A percentile compares a stretch with the other conserved stretches of the same genome.
These are phyloP conservation scores for Sminthopsis crassicaudata DNA, from an alignment of 2,113 vertebrate species.

Conservation along the genomic window DNA sequence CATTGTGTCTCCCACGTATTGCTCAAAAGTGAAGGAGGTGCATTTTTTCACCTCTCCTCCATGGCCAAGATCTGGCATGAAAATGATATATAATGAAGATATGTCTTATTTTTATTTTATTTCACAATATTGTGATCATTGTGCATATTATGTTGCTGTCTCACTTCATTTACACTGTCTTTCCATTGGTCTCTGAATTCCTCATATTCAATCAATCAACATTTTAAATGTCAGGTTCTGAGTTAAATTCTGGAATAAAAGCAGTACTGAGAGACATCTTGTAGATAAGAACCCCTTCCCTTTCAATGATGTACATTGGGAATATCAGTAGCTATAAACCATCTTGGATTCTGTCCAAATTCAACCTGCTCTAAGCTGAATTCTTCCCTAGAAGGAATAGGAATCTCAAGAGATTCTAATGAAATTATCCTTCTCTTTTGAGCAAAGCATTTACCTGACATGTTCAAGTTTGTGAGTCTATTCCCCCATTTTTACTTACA, in stretches of 20 bases:
- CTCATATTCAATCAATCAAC: background rate
- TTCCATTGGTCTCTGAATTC: background rate
- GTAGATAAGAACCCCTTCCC: background rate
- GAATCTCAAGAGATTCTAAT: background rate
- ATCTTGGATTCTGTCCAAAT: background rate
- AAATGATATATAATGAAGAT: background rate
- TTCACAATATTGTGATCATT: background rate
- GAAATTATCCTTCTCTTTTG: background rate
- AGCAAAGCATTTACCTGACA: background rate
- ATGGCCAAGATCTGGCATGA: background rate
- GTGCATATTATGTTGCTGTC: background rate
- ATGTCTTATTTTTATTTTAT: background rate
- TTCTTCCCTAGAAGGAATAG: background rate
- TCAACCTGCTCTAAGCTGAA: background rate
- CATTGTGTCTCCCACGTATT: background rate
- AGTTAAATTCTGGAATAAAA: background rate
- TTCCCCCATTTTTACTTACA: background rate
- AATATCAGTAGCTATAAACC: background rate
- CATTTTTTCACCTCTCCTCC: background rate
- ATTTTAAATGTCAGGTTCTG: background rate
- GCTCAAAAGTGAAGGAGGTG: background rate
- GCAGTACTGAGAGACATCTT: background rate
- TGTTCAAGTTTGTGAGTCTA: background rate
- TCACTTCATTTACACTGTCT: background rate
- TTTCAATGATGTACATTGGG: background rate